Evolutionary conservation across 2,888 invertebrate species (phyloP), one percentile per base, ranked within the genome.

Genomic region (Mylabris sibirica): DNA sequence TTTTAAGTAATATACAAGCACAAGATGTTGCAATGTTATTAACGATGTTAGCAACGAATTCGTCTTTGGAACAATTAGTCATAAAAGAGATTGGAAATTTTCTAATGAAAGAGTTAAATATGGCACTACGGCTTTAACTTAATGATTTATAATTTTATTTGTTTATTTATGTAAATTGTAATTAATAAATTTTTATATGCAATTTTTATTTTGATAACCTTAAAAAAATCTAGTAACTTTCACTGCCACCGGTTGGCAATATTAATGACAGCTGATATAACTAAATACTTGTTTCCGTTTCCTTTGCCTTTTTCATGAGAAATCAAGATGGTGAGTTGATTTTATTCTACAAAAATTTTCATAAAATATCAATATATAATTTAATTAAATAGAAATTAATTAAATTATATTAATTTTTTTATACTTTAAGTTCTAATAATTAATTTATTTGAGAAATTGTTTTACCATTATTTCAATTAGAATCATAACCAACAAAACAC

Each of bases 11-110:
- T 30, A 14, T 60, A 22, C 60, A 60, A 38, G 60, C 34, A 12
- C 60, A 60, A 17, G 60, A 60, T 60, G 8, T 60, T n/a, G 34
- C n/a, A 35, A 60, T 60, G 22, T 35, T 60, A 30, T 38, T 60
- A 35, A 38, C 35, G 20, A 35, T 38, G 1, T 22, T 60, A 30
- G 60, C 60, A 35, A 38, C 34, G 5, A 38, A 60, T 30, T 22
- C 34, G 8, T 38, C 60, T 35, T 38, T 60, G 4, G 20, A 38
- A 26, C 34, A 35, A 17, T 38, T 60, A 17, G 35, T 60, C n/a
- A 35, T 60, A 14, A 22, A 38, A 30, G 60, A 60, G 35, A 20
- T 60, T 22, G 38, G 38, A 1, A 60, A 35, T 5, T 60, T 34
- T 60, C 11, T 60, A 2, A 14, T 35, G 1, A 60, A 35, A 22